Evolutionary conservation across 2,888 invertebrate species (phyloP).

Genomic region (Petrolisthes manimaculis): DNA sequence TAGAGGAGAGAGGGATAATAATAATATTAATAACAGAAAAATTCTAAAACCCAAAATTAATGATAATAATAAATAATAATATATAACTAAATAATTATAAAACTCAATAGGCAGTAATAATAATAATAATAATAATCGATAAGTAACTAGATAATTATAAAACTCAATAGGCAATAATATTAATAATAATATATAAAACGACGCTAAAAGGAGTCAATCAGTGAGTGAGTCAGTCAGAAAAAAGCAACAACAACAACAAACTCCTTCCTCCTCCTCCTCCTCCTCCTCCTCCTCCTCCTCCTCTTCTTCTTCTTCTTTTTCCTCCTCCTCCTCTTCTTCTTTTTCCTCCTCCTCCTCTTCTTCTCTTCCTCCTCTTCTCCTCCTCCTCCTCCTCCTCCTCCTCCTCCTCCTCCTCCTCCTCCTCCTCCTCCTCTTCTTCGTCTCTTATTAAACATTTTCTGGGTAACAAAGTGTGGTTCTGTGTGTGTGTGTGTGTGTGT

Average conservation of each 20-base stretch:
- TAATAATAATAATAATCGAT: no score
- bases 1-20: neutral
- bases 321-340: neutral
- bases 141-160: no score
- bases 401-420: neutral
- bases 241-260: neutral
- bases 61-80: no score
- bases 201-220: neutral
- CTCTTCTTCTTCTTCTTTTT: neutral
- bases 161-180: no score
- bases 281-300: neutral
- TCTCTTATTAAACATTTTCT: neutral
- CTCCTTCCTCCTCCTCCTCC: slow-evolving; percentile 9
- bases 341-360: slow-evolving; percentile 6
- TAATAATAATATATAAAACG: no score
- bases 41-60: no score
- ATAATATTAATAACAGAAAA: no score
- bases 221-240: neutral
- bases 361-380: neutral
- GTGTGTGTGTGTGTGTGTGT: no score
- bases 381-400: slow-evolving; percentile 13
- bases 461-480: no score
- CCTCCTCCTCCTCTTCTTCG: neutral
- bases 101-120: no score
- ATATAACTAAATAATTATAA: no score